phyloP scores from a whole-genome alignment of 2,113 vertebrate species.

The Psittacara wagleri region DNA sequence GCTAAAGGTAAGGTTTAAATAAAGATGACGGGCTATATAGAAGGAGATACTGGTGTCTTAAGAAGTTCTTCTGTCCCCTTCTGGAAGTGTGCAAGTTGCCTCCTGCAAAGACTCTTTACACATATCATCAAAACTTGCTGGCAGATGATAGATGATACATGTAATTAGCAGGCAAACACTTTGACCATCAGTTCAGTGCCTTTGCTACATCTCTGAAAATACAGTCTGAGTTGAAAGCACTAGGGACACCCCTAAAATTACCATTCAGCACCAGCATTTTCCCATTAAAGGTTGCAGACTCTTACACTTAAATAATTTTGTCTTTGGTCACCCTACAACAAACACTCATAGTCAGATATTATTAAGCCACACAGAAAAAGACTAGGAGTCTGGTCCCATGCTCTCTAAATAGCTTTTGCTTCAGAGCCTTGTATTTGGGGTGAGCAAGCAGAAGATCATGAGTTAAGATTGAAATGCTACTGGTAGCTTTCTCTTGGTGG shows the following conservation, averaged over 20 bases:
- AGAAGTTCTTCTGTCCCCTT: neutral
- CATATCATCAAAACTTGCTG: neutral
- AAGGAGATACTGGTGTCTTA: neutral
- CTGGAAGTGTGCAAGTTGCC: neutral
- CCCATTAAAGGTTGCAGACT: neutral
- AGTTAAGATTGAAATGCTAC: neutral
- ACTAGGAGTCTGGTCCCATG: no score
- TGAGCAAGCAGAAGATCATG: neutral
- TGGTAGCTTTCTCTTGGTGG: neutral
- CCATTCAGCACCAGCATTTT: neutral
- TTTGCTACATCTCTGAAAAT: neutral
- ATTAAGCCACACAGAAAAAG: neutral
- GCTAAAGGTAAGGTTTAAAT: constrained; percentile 23
- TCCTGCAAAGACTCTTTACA: neutral
- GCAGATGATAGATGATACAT: neutral
- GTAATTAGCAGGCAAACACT: neutral
- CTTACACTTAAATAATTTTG: neutral
- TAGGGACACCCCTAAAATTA: neutral
- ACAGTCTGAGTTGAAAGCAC: neutral
- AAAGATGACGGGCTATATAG: neutral
- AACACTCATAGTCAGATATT: neutral
- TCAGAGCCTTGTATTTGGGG: neutral
- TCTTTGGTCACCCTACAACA: neutral
- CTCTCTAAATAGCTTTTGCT: neutral
- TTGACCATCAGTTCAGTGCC: neutral